phyloP scores from a whole-genome alignment of 2,888 invertebrate species.

The Lithophane socia region DNA sequence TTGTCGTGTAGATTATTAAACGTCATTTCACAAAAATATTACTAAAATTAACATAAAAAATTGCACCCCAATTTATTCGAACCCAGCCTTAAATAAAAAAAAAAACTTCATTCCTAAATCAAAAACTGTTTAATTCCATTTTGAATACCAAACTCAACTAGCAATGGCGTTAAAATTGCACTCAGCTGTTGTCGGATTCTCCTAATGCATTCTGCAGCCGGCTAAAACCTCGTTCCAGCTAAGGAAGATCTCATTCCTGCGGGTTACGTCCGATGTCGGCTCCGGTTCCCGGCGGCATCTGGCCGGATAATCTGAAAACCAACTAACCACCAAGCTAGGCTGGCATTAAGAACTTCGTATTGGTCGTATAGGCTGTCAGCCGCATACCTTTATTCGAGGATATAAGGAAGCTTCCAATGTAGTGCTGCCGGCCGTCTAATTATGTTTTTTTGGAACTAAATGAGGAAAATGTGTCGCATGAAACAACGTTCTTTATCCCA shows the following conservation, averaged over 20 bases:
- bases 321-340: constrained; percentile 6
- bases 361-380: constrained; percentile 1
- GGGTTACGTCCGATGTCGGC: constrained; percentile 10
- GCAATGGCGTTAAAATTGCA: constrained; percentile 3
- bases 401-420: not conserved
- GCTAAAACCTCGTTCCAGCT: not conserved
- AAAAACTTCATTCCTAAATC: too few species aligned
- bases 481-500: too few species aligned
- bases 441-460: not conserved
- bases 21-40: not conserved
- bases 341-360: constrained; percentile 13
- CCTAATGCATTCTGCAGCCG: constrained; percentile 16
- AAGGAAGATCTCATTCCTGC: constrained; percentile 33
- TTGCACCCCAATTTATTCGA: not conserved
- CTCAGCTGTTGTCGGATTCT: constrained; percentile 13
- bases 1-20: not conserved
- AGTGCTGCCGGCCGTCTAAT: not conserved
- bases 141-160: not conserved
- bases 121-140: not conserved
- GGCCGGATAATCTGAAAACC: constrained; percentile 47
- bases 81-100: not conserved
- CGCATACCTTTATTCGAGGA: not conserved
- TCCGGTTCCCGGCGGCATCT: constrained; percentile 24
- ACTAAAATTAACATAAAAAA: not conserved
- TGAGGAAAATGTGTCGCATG: not conserved